Evolutionary conservation across 2,888 invertebrate genomes (phyloP), one percentile per base, ranked within the genome.

Genomic region (Pinctada fucata): DNA sequence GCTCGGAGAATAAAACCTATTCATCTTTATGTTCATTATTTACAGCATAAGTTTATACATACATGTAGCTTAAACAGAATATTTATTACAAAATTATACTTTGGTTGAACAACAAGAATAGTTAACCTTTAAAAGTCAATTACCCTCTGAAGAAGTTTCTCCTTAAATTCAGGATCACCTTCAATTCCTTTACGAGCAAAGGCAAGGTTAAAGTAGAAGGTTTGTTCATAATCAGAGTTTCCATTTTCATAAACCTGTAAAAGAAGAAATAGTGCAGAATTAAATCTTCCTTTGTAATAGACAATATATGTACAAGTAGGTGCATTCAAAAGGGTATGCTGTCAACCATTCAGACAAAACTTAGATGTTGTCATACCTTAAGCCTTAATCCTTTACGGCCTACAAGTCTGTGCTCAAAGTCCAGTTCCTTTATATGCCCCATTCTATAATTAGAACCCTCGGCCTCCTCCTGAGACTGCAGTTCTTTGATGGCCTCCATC

Each of bases 231-330:
- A 50, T 89, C 88, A 47, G 85, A 78, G 13, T 82, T 83, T 45
- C 92, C 92, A 86, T 92, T 92, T 78, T 91, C 90, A 87, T 88
- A 89, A 2, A 92, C 89, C 91, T 92, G 79, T 3, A 84, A 82
- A 67, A 58, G 31, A 31, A 31, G 31, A 31, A 31, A 31, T 31
- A 31, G 31, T 31, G 31, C 31, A 31, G 31, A 31, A 31, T 31
- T 31, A 31, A 31, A 31, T 31, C 31, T 31, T 31, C 31, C 31
- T 31, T 31, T 31, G 31, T 31, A 31, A 31, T 31, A 31, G 31
- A 31, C 31, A 31, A 31, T 31, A 31, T 31, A 31, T 31, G 1
- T 31, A 31, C 31, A 31, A 31, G 31, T 31, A 31, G 31, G 31
- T 31, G 31, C 31, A 31, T 31, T 31, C 31, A 31, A 31, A 31